phyloP scores from a whole-genome alignment of 2,888 invertebrate species.

The Aphidoletes aphidimyza region DNA sequence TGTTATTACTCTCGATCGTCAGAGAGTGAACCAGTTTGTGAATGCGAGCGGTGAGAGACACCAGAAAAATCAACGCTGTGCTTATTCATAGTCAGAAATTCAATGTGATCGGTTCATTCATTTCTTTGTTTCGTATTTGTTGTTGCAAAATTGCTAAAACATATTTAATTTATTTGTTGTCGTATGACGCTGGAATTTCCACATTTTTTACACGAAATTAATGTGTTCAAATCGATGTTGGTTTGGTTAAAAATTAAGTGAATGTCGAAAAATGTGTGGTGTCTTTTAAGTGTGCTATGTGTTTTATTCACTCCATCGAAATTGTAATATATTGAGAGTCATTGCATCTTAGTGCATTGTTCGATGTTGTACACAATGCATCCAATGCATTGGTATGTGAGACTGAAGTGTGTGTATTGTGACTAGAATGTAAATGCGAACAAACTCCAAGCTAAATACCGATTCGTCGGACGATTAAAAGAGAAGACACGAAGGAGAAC shows the following conservation, averaged over 20 bases:
- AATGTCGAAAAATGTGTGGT: no score
- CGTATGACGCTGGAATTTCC: background rate
- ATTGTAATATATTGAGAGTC: background rate
- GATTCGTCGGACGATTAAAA: background rate
- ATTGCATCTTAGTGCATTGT: background rate
- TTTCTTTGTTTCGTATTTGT: background rate
- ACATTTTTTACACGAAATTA: no score
- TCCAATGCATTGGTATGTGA: background rate
- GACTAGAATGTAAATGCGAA: constrained; percentile 17
- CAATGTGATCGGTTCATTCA: background rate
- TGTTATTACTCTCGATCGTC: no score
- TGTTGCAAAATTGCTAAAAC: no score
- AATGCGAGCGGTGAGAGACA: background rate
- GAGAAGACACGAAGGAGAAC: constrained; percentile 13
- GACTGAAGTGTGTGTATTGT: background rate
- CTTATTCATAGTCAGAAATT: constrained; percentile 18
- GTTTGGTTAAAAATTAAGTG: no score
- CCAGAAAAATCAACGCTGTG: background rate
- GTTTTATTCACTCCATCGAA: no score
- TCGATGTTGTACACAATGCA: constrained; percentile 10
- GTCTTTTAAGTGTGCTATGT: no score
- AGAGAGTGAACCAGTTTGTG: background rate
- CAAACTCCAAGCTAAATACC: background rate
- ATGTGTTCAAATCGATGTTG: no score
- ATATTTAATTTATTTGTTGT: background rate